Conservation (phyloP, 2,888 invertebrate species). For the Panorpa germanica region DNA sequence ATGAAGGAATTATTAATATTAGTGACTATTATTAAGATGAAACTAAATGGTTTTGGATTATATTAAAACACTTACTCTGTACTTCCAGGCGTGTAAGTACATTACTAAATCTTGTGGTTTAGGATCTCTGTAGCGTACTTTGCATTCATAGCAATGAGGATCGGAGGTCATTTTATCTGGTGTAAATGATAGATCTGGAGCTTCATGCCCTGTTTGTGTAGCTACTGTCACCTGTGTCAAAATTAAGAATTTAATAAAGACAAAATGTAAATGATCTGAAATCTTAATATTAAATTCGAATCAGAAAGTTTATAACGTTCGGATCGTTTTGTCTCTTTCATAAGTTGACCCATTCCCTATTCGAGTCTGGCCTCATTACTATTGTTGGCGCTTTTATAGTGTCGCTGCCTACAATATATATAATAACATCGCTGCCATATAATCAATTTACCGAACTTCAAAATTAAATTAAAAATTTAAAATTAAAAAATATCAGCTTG, state of each 20-base stretch:
- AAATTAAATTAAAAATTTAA: no score
- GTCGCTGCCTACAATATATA: no score
- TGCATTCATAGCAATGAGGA: slow-evolving; percentile 84
- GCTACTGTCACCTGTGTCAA: slow-evolving; percentile 53
- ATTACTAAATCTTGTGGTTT: slow-evolving; percentile 81
- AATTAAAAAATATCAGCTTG: no score
- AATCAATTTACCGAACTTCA: no score
- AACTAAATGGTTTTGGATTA: neutral
- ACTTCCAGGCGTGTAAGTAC: slow-evolving; percentile 92
- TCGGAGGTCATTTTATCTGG: slow-evolving; percentile 59
- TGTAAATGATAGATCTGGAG: slow-evolving; percentile 42
- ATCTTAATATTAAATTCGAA: slow-evolving; percentile 1
- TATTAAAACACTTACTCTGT: slow-evolving; percentile 36
- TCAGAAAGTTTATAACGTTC: slow-evolving; percentile 6
- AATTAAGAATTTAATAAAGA: slow-evolving; percentile 7
- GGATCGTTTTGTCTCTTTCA: no score
- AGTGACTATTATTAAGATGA: neutral
- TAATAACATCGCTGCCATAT: no score
- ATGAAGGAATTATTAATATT: slow-evolving; percentile 10
- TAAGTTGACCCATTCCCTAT: no score
- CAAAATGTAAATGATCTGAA: slow-evolving; percentile 5
- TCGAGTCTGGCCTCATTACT: no score
- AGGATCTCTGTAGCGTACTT: slow-evolving; percentile 80
- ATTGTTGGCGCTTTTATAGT: no score
- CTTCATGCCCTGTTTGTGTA: slow-evolving; percentile 69